Base-by-base conservation (phyloP, 2,888 invertebrate genomes). In the Altica lythri region DNA sequence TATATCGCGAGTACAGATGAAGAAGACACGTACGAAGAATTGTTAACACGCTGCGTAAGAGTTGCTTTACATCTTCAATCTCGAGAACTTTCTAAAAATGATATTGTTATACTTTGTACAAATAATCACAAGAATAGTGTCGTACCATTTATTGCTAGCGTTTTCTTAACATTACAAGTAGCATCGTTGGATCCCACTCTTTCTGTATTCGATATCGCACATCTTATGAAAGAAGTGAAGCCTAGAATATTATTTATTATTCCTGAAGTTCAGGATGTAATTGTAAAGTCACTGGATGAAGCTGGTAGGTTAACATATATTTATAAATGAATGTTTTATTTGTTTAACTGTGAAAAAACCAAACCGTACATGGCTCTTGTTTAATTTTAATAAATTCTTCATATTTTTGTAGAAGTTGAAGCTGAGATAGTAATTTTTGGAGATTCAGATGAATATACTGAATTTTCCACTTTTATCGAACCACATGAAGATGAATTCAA, bases 121-220 rank as follows among this genome's bases (percentile, higher is more conserved):
- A 75, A 76, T 1, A 80, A 77, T 55, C 78, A 79, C 18, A 34
- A 76, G 1, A 74, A 81, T 49, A 65, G 77, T 4, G 66, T 68
- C 3, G 72, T 80, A n/a, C 79, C 81, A 0, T 75, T 78, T 42
- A 77, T 80, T 30, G 80, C 80, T 1, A 75, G 77, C 1, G 56
- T 78, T 2, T 80, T 75, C 59, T 69, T 79, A 12, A 80, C 80
- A 2, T 65, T 70, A 2, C 65, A 62, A 29, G 63, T 72, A 2
- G 62, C 69, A 3, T 66, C 71, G 9, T 53, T 74, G 27, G 71
- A 74, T 53, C 69, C 71, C 9, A 58, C 55, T 8, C 49, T 69
- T 27, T 68, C 68, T 3, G 12, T 62, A 4, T 14, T 55, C 27
- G 72, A 73, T 55, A 62, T 66, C 1, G 55, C 60, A 4, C 64